Base-by-base conservation (phyloP, 1,140 invertebrate species). In the Ruditapes philippinarum region DNA sequence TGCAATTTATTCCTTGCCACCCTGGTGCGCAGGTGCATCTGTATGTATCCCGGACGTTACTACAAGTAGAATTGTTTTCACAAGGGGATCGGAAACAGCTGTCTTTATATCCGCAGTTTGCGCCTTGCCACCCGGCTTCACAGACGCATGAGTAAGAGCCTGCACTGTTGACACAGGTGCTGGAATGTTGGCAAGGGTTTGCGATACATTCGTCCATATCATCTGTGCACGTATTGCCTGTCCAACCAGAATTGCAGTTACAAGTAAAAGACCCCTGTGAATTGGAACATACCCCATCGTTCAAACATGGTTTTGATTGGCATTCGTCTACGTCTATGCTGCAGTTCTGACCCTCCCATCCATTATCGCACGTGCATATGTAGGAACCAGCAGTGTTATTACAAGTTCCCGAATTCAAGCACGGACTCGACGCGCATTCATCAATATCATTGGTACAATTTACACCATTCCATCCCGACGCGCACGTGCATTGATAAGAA, bases 291-390 rank as follows among this genome's bases (percentile, higher is more conserved):
- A 19, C 62, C 22, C 54, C 62, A 49, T 62, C 31, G 33, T 91
- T 78, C 38, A 70, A 73, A 73, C 65, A 84, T 9, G 40, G 12
- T 17, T 68, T 88, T 36, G 54, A 28, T 49, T 62, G 49, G 36
- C 91, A 92, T 79, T 92, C 87, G 54, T 92, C 73, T 17, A 88
- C 80, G 28, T 84, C 89, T n/a, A 12, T 17, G 9, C 31, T 40
- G 79, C 89, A 90, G 14, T 68, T 83, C 2, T n/a, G 12, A 19
- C 89, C 89, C 33, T 14, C 45, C 84, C 85, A 90, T 57, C 84
- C 85, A 0, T 65, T 12, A 5, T 31, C 1, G 51, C 86, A 83
- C 9, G 36, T 76, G 65, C 90, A 91, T 57, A 36, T n/a, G 31
- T 76, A 91, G n/a, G 51, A 42, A 22, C 51, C 80, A 3, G 14